phyloP scores from a whole-genome alignment of 2,113 vertebrate species.

The Aviceda subcristata region DNA sequence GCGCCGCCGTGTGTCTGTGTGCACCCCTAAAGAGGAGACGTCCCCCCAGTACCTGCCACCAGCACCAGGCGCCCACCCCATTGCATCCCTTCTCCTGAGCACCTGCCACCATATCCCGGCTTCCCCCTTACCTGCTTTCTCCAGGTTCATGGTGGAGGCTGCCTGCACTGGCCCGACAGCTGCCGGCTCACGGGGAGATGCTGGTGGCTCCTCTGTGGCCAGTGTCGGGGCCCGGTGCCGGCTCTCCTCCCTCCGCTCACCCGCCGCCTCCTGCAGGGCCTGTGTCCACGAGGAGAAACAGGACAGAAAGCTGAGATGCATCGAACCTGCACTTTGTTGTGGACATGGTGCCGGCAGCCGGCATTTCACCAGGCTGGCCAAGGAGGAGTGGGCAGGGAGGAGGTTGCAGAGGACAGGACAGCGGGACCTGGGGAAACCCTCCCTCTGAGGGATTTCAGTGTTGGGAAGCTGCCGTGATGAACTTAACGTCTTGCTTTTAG shows the following conservation, averaged over 20 bases:
- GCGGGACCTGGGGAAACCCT: not conserved
- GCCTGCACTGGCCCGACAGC: not conserved
- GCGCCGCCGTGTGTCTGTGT: fast-evolving
- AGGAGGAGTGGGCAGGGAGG: not conserved
- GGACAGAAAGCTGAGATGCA: not conserved
- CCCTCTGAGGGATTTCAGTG: not conserved
- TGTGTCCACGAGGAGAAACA: constrained; percentile 55
- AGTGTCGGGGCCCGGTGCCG: not conserved
- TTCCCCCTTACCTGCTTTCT: constrained; percentile 66
- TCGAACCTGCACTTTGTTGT: fast-evolving
- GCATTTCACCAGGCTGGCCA: not conserved
- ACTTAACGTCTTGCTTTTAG: not conserved
- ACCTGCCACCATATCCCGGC: fast-evolving
- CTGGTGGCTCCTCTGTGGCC: not conserved
- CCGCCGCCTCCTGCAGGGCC: constrained; percentile 76
- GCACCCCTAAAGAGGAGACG: not conserved
- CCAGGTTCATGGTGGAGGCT: constrained; percentile 63
- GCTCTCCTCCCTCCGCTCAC: not conserved
- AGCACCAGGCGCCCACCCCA: not conserved
- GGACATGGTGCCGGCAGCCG: not conserved
- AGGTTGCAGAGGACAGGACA: not conserved
- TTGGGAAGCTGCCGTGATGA: not conserved
- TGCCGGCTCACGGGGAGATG: not conserved
- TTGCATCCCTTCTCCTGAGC: not conserved
- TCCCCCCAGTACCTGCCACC: fast-evolving